phyloP scores from a whole-genome alignment of 1,140 invertebrate species.

The Ephestia elutella region DNA sequence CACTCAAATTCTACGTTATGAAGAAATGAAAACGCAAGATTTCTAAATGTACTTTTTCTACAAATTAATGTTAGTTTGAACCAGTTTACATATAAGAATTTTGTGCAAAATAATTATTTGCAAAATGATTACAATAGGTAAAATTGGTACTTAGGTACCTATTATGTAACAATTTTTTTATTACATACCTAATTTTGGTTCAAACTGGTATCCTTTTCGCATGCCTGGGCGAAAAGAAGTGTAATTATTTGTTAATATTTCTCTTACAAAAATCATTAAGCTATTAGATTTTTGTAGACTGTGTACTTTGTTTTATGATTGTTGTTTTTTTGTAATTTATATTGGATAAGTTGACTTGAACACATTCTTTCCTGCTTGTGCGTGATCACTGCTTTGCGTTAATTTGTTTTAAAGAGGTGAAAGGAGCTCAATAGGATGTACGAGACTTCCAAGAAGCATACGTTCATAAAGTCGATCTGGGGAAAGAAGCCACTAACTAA shows the following conservation, averaged over 20 bases:
- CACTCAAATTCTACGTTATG: too few species aligned
- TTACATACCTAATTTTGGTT: conserved; percentile 34
- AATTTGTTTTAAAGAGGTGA: conserved; percentile 33
- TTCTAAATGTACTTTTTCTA: conserved; percentile 25
- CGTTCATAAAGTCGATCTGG: conserved; percentile 9
- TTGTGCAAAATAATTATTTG: too few species aligned
- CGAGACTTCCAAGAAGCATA: neutral
- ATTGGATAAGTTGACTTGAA: conserved; percentile 53
- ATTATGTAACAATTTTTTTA: neutral
- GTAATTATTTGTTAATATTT: conserved; percentile 46
- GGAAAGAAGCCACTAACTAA: conserved; percentile 1
- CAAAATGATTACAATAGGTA: too few species aligned
- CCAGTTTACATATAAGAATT: conserved; percentile 19
- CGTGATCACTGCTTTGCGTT: conserved; percentile 69
- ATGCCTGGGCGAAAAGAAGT: conserved; percentile 71
- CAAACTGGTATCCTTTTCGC: conserved; percentile 46
- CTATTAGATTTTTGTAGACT: conserved; percentile 58
- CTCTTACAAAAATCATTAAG: too few species aligned
- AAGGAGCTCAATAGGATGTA: neutral
- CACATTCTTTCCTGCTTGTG: conserved; percentile 71
- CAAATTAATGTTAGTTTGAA: conserved; percentile 37
- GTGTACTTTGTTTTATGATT: conserved; percentile 56
- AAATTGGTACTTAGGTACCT: too few species aligned
- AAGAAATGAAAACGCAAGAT: neutral
- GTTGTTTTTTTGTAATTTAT: conserved; percentile 58